These are phyloP conservation scores for Podotricha telesiphe DNA, from an alignment of 2,888 invertebrate species.

Conservation along the genomic window DNA sequence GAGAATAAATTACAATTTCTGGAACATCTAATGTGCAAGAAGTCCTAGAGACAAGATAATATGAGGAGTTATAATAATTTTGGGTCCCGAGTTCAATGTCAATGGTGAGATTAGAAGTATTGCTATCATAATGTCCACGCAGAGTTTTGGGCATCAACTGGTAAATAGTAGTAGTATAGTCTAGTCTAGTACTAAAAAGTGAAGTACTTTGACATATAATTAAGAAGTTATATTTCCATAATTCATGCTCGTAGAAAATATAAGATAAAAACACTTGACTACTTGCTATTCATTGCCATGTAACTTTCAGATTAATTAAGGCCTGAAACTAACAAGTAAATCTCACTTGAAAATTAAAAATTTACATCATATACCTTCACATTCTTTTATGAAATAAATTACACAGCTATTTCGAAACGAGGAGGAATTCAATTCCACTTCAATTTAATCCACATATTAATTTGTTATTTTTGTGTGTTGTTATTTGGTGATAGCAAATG, in stretches of 20 bases:
- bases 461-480: constrained; percentile 23
- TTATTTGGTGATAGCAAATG: constrained; percentile 14
- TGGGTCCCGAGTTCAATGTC: no score
- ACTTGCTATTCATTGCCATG: constrained; percentile 13
- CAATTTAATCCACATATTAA: constrained; percentile 32
- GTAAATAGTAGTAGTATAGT: no score
- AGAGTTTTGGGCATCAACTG: no score
- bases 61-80: no score
- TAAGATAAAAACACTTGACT: neutral
- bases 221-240: neutral
- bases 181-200: neutral
- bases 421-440: constrained; percentile 34
- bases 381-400: constrained; percentile 2
- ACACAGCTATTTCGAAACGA: constrained; percentile 31
- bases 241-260: constrained; percentile 1
- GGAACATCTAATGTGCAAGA: no score
- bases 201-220: constrained; percentile 2
- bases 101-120: no score
- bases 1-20: no score
- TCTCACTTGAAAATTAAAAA: constrained; percentile 1
- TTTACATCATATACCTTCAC: constrained; percentile 4
- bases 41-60: no score
- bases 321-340: constrained; percentile 6
- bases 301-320: constrained; percentile 17
- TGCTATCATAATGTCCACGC: no score